A percentile compares a stretch with the other conserved stretches of the same genome.
Evolutionary conservation across 2,888 invertebrate genomes (phyloP).

Genomic region (Protodeltote pygarga): DNA sequence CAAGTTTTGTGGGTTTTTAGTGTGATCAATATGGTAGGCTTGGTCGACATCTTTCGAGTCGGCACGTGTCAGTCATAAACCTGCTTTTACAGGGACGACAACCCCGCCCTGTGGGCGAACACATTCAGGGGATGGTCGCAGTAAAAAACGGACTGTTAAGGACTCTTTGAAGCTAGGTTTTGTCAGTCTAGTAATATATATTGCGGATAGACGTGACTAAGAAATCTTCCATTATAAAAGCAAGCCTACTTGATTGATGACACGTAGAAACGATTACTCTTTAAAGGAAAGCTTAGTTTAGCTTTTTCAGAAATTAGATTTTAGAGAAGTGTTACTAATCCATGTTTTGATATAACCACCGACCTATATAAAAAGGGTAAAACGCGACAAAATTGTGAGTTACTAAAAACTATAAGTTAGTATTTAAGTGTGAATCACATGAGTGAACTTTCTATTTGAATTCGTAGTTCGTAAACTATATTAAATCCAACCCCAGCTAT

Average conservation of each 20-base stretch:
- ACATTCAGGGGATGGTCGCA: conserved; percentile 56
- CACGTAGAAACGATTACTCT: conserved; percentile 8
- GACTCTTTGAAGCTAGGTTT: conserved; percentile 65
- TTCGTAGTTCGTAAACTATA: conserved; percentile 60
- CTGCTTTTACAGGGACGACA: conserved; percentile 74
- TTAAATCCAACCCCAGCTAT: conserved; percentile 57
- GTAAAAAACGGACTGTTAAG: conserved; percentile 73
- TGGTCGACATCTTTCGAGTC: conserved; percentile 57
- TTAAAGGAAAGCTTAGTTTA: not conserved
- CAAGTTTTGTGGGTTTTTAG: conserved; percentile 45
- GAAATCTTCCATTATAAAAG: conserved; percentile 34
- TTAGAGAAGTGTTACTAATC: conserved; percentile 4
- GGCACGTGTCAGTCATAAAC: conserved; percentile 83
- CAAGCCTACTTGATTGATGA: conserved; percentile 45
- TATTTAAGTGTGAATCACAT: conserved; percentile 2
- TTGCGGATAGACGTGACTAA: conserved; percentile 47
- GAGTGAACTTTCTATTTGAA: conserved; percentile 35
- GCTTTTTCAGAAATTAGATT: conserved; percentile 15
- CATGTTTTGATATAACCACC: too few species aligned
- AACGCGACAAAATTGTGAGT: too few species aligned
- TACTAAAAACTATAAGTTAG: not conserved
- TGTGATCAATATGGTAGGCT: conserved; percentile 66
- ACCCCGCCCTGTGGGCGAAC: conserved; percentile 63
- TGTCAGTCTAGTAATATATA: conserved; percentile 59
- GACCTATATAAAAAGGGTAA: too few species aligned